Percentiles rank a stretch among this genome's conserved stretches.
Conservation (phyloP, 2,113 vertebrate species). For the Psettodes erumei region DNA sequence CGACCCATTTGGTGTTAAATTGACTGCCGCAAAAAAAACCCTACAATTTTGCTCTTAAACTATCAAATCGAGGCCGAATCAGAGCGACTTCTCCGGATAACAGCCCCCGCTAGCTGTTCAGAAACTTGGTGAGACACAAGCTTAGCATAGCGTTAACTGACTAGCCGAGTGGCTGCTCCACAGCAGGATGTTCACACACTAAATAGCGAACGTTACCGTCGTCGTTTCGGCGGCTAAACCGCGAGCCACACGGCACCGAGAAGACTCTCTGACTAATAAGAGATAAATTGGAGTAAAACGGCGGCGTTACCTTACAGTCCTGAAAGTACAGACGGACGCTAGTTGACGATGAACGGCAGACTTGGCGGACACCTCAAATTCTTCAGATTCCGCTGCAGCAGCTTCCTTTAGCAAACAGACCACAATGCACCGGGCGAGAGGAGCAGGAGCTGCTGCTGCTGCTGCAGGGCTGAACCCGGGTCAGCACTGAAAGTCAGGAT, state of each 20-base stretch:
- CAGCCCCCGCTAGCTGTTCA: background rate
- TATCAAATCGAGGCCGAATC: background rate
- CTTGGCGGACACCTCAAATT: conserved; percentile 79
- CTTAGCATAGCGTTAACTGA: conserved; percentile 33
- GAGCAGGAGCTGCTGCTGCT: background rate
- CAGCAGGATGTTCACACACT: conserved; percentile 56
- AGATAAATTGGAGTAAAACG: background rate
- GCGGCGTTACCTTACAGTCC: conserved; percentile 38
- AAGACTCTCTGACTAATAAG: background rate
- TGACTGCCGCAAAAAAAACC: background rate
- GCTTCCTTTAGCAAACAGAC: conserved; percentile 67
- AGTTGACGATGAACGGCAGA: conserved; percentile 34
- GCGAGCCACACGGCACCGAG: background rate
- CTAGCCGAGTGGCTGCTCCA: conserved; percentile 44
- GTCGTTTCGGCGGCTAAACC: background rate
- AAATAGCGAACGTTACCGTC: conserved; percentile 54
- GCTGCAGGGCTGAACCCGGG: too few species aligned
- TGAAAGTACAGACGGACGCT: background rate
- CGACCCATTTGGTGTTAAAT: conserved; percentile 10
- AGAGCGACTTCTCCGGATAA: background rate
- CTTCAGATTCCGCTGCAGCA: conserved; percentile 79
- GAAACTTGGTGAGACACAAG: conserved; percentile 1
- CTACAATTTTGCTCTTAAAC: background rate
- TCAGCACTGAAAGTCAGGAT: background rate
- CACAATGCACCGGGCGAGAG: conserved; percentile 72